phyloP scores from a whole-genome alignment of 2,113 vertebrate species.

The Rattus norvegicus region DNA sequence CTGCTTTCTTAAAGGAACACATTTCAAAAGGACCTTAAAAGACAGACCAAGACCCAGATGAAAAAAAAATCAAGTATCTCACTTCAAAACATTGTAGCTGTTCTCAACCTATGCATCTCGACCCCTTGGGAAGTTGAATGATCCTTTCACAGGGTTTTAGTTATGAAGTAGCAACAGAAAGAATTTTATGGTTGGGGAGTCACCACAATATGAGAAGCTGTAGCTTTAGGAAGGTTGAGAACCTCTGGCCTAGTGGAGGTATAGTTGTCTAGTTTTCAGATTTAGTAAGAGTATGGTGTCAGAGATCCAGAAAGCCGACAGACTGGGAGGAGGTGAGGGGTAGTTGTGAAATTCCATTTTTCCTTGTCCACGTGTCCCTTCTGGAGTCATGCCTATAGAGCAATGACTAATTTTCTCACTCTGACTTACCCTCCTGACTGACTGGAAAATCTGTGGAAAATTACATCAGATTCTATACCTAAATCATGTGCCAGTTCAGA shows the following conservation, averaged over 20 bases:
- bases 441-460: constrained; percentile 11
- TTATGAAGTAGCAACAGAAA: neutral
- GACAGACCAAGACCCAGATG: neutral
- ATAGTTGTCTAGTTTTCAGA: neutral
- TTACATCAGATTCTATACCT: neutral
- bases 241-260: neutral
- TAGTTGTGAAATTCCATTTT: neutral
- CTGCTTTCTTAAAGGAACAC: neutral
- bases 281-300: neutral
- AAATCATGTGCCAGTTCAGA: neutral
- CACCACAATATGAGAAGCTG: neutral
- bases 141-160: neutral
- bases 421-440: neutral
- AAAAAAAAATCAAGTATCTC: neutral
- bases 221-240: neutral
- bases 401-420: constrained; percentile 20
- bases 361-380: neutral
- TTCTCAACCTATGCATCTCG: neutral
- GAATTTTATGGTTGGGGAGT: neutral
- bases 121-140: neutral
- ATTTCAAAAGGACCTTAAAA: constrained; percentile 23
- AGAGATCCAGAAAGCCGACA: neutral
- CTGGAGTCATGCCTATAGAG: neutral
- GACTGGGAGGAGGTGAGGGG: neutral
- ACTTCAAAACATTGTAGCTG: neutral